Conservation (phyloP, 1,140 invertebrate genomes). For the Aphis craccivora region DNA sequence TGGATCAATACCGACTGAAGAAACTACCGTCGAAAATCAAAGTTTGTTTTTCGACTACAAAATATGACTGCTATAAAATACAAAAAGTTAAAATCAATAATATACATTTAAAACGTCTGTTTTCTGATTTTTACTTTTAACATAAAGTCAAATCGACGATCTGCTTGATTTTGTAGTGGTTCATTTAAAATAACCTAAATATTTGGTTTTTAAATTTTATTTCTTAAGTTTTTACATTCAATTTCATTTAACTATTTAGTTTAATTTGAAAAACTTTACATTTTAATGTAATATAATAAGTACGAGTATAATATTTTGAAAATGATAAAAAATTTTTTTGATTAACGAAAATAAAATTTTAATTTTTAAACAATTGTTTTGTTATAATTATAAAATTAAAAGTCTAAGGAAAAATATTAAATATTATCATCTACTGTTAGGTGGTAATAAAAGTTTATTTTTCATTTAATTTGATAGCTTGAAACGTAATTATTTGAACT, state of each 20-base stretch:
- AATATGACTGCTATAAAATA: constrained; percentile 35
- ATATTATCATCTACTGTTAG: neutral
- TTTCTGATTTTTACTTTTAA: neutral
- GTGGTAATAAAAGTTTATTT: constrained; percentile 16
- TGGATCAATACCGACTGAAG: constrained; percentile 45
- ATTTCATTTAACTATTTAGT: neutral
- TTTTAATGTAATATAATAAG: neutral
- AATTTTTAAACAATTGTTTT: neutral
- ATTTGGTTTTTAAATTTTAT: neutral
- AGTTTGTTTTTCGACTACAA: constrained; percentile 38
- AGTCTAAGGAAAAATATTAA: neutral
- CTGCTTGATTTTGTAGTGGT: neutral
- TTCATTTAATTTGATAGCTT: neutral
- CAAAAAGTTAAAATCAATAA: constrained; percentile 23
- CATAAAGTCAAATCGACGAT: neutral
- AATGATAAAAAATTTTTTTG: neutral
- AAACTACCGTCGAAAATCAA: constrained; percentile 46
- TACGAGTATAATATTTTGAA: neutral
- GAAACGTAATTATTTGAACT: neutral
- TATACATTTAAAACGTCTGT: constrained; percentile 1
- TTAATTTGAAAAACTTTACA: neutral
- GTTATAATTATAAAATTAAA: neutral
- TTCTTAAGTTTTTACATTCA: neutral
- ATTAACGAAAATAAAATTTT: neutral
- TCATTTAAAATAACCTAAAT: neutral